Evolutionary conservation across 1,140 invertebrate species (phyloP).

Genomic region (Micrasema minimum): DNA sequence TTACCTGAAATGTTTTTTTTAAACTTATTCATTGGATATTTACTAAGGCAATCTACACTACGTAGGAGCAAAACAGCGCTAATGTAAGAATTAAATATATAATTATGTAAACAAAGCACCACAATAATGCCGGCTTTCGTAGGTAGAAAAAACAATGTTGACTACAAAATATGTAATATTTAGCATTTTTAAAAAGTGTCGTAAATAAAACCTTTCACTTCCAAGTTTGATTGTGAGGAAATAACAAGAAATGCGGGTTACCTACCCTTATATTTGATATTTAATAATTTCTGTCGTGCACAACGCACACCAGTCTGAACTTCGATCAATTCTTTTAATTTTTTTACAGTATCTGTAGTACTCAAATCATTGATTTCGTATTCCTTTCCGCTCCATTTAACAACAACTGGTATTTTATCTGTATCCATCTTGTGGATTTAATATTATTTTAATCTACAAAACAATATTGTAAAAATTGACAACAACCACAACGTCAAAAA

Average conservation of each 20-base stretch:
- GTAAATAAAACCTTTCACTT: too few relatives aligned
- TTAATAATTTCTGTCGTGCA: slow-evolving; percentile 92
- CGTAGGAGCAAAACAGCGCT: too few relatives aligned
- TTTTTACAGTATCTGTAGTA: slow-evolving; percentile 78
- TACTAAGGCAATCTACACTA: too few relatives aligned
- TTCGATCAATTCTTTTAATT: slow-evolving; percentile 83
- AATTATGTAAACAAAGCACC: too few relatives aligned
- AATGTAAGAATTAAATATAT: too few relatives aligned
- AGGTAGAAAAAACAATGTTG: too few relatives aligned
- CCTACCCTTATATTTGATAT: slow-evolving; percentile 90
- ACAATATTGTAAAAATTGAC: slow-evolving; percentile 4
- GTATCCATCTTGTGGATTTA: slow-evolving; percentile 4
- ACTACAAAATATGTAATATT: too few relatives aligned
- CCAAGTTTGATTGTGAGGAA: too few relatives aligned
- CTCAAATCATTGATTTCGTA: slow-evolving; percentile 76
- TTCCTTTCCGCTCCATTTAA: slow-evolving; percentile 94
- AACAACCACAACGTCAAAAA: slow-evolving; percentile 1
- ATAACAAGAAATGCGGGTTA: background rate
- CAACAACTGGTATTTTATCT: slow-evolving; percentile 69
- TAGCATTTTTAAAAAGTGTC: too few relatives aligned
- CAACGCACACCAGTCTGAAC: slow-evolving; percentile 85
- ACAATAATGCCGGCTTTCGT: too few relatives aligned
- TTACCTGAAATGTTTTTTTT: slow-evolving; percentile 82
- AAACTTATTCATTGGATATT: too few relatives aligned
- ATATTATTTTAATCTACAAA: slow-evolving; percentile 7